Evolutionary conservation across 2,888 invertebrate genomes (phyloP).

Genomic region (Ecliptopera silaceata): DNA sequence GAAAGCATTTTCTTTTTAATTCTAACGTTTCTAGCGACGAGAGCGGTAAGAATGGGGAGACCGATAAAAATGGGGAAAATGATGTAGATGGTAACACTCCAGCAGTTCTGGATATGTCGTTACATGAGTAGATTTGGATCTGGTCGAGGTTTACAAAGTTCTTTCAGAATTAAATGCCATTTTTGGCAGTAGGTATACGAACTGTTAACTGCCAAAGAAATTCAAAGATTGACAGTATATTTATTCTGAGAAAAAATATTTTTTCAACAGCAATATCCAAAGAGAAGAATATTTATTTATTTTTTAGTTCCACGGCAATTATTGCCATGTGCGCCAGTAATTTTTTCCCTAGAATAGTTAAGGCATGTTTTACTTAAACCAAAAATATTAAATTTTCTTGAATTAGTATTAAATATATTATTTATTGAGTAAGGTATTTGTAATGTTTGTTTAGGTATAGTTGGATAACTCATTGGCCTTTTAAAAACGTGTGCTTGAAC

Average conservation of each 20-base stretch:
- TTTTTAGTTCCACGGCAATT: conserved; percentile 2
- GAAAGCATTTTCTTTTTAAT: conserved; percentile 68
- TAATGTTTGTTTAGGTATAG: conserved; percentile 41
- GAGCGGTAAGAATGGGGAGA: conserved; percentile 38
- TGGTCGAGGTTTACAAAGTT: conserved; percentile 1
- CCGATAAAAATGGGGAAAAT: conserved; percentile 41
- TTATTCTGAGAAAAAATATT: conserved; percentile 13
- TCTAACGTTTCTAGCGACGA: conserved; percentile 66
- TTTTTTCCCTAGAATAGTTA: conserved; percentile 20
- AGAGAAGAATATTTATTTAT: conserved; percentile 18
- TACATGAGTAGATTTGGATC: conserved; percentile 49
- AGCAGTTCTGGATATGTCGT: conserved; percentile 61
- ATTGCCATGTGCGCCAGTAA: conserved; percentile 27
- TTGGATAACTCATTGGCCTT: conserved; percentile 69
- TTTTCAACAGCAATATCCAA: conserved; percentile 31
- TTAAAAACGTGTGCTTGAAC: conserved; percentile 70
- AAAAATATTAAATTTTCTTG: conserved; percentile 40
- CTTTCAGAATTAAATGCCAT: conserved; percentile 16
- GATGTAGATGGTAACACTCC: conserved; percentile 50
- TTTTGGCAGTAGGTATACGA: conserved; percentile 40
- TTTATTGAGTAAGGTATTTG: conserved; percentile 45
- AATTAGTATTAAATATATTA: conserved; percentile 38
- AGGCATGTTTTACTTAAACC: conserved; percentile 25
- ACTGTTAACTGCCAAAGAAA: conserved; percentile 44
- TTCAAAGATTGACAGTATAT: conserved; percentile 35